These are phyloP conservation scores for Eremophila alpestris DNA, from an alignment of 2,797 vertebrate species.

Conservation along the genomic window DNA sequence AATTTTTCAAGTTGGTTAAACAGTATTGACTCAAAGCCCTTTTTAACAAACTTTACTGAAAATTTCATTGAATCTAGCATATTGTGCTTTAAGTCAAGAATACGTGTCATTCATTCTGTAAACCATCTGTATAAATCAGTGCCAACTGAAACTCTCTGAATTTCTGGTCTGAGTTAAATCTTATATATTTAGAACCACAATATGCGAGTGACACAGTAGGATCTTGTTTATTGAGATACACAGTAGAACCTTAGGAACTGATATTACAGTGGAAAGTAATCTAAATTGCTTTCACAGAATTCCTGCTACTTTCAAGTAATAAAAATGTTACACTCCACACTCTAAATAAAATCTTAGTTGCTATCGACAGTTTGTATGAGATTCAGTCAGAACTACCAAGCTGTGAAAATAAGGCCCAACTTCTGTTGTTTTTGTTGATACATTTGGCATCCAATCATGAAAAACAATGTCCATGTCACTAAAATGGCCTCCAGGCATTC, in stretches of 20 bases:
- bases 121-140: conserved; percentile 64
- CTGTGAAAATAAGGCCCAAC: conserved; percentile 74
- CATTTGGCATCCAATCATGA: conserved; percentile 81
- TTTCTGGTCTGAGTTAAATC: conserved; percentile 46
- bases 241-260: conserved; percentile 68
- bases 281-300: conserved; percentile 79
- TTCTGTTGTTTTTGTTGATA: conserved; percentile 79
- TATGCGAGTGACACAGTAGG: conserved; percentile 42
- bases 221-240: conserved; percentile 76
- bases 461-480: conserved; percentile 81
- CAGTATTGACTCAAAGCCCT: background rate
- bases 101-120: conserved; percentile 67
- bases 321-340: conserved; percentile 77
- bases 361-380: conserved; percentile 76
- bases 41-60: conserved; percentile 9
- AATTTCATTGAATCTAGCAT: conserved; percentile 37
- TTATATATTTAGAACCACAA: conserved; percentile 61
- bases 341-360: conserved; percentile 80
- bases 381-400: conserved; percentile 75
- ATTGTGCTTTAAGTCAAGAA: conserved; percentile 53
- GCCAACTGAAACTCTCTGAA: conserved; percentile 55
- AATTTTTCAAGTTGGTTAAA: background rate
- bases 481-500: conserved; percentile 80
- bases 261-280: conserved; percentile 70
- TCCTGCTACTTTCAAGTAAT: conserved; percentile 78